Evolutionary conservation across 2,113 vertebrate species (phyloP).

Genomic region (Zosterops hypoxanthus): DNA sequence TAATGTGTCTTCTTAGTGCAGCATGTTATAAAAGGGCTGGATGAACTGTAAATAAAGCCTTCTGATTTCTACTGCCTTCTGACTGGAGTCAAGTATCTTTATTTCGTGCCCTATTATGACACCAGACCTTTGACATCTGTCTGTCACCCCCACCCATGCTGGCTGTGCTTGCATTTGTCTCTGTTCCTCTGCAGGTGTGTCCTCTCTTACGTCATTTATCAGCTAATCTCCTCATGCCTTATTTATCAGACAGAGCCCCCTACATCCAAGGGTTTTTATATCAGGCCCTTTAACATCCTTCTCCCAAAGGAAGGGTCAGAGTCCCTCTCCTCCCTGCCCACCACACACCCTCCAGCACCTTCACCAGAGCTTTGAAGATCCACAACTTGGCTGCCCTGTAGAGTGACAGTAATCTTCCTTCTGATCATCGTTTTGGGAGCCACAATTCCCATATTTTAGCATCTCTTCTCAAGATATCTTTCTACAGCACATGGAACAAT

Average conservation of each 20-base stretch:
- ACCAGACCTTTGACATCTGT: not conserved
- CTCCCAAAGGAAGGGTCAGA: not conserved
- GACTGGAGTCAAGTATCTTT: no score
- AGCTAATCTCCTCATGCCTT: not conserved
- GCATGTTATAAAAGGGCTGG: no score
- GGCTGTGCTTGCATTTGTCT: not conserved
- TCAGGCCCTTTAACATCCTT: not conserved
- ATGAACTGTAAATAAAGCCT: no score
- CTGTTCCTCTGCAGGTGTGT: not conserved
- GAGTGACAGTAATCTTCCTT: not conserved
- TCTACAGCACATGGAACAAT: not conserved
- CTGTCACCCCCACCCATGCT: not conserved
- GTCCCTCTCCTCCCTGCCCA: not conserved
- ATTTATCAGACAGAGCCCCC: not conserved
- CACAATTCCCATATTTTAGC: not conserved
- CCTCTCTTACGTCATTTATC: not conserved
- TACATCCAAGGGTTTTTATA: not conserved
- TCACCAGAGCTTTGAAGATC: not conserved
- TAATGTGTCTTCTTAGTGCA: no score
- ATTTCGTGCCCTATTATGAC: no score
- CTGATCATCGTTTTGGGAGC: not conserved
- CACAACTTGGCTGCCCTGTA: rapidly evolving
- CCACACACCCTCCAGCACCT: not conserved
- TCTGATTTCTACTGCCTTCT: no score
- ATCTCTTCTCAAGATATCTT: not conserved